A percentile compares a stretch with the other conserved stretches of the same genome.
phyloP scores from a whole-genome alignment of 2,888 invertebrate genomes.

The Teleogryllus oceanicus region DNA sequence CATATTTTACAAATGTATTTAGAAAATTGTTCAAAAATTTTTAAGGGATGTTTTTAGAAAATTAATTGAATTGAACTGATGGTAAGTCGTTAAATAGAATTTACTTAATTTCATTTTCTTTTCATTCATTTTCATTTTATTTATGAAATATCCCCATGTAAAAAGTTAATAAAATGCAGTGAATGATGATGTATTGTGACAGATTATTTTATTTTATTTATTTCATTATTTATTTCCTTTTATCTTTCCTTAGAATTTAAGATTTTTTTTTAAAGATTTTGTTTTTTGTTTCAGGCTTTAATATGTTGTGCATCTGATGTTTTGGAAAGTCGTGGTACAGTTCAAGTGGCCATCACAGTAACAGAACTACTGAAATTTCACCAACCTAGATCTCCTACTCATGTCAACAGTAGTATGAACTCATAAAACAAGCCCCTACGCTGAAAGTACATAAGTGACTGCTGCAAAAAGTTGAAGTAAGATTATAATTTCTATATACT shows the following conservation, averaged over 20 bases:
- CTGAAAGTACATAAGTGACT: neutral
- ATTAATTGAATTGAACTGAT: too few species aligned
- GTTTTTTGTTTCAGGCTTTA: conserved; percentile 66
- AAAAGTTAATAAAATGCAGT: too few species aligned
- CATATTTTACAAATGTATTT: neutral
- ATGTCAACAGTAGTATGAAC: conserved; percentile 30
- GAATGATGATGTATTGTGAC: too few species aligned
- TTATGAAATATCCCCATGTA: too few species aligned
- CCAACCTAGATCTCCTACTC: conserved; percentile 48
- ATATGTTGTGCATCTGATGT: conserved; percentile 89
- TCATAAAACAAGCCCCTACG: neutral
- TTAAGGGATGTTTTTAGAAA: too few species aligned
- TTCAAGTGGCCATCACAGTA: conserved; percentile 85
- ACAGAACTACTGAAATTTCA: conserved; percentile 74
- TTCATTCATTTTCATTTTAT: too few species aligned
- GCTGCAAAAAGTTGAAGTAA: neutral
- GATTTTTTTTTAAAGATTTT: too few species aligned
- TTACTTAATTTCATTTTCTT: too few species aligned
- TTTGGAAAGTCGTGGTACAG: conserved; percentile 83
- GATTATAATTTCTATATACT: neutral
- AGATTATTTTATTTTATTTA: too few species aligned
- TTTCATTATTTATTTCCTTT: too few species aligned
- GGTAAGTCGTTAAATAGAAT: too few species aligned
- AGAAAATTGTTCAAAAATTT: neutral
- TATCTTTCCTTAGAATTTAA: too few species aligned